phyloP scores from a whole-genome alignment of 2,888 invertebrate genomes.

The Erebia aethiops region DNA sequence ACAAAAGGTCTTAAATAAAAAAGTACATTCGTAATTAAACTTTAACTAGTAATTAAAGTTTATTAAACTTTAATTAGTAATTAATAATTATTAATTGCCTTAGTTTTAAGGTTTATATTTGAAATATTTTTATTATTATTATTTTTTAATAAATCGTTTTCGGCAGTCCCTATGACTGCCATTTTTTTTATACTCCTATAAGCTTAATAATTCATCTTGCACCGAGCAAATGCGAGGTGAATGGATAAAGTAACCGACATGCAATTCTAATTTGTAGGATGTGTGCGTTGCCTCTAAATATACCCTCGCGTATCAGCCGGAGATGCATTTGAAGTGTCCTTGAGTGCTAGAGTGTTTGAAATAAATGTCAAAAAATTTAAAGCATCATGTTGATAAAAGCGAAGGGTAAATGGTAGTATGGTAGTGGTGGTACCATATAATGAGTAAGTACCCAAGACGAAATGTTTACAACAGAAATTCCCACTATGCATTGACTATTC shows the following conservation, averaged over 20 bases:
- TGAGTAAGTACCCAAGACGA: neutral
- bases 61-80: too few species aligned
- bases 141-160: too few species aligned
- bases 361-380: slow-evolving; percentile 32
- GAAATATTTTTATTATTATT: too few species aligned
- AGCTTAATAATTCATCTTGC: neutral
- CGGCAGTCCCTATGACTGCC: too few species aligned
- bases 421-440: neutral
- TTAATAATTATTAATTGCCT: too few species aligned
- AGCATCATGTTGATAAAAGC: slow-evolving; percentile 16
- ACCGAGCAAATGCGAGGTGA: neutral
- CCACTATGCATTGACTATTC: too few species aligned
- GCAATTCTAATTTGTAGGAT: neutral
- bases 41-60: too few species aligned
- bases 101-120: too few species aligned
- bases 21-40: too few species aligned
- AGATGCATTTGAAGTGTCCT: slow-evolving; percentile 44
- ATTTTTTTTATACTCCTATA: too few species aligned
- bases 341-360: slow-evolving; percentile 25
- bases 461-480: neutral
- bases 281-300: slow-evolving; percentile 19
- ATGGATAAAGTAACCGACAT: neutral
- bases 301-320: slow-evolving; percentile 42
- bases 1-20: too few species aligned
- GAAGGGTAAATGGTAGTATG: neutral